phyloP scores from a whole-genome alignment of 2,797 vertebrate species.

The Neomorphus geoffroyi region DNA sequence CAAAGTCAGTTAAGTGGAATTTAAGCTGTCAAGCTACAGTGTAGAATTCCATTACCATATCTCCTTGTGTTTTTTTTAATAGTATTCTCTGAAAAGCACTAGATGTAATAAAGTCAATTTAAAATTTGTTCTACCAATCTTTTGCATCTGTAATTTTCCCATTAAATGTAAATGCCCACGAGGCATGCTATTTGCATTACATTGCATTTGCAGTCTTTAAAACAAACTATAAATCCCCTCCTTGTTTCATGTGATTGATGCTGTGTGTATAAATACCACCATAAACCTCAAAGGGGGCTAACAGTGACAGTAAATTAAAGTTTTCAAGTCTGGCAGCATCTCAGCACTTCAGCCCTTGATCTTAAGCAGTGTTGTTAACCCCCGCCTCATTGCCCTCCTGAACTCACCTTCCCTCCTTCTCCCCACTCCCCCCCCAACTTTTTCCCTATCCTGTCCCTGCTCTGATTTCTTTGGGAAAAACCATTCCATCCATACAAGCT shows the following conservation, averaged over 20 bases:
- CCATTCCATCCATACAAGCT: conserved; percentile 61
- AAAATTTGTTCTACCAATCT: conserved; percentile 88
- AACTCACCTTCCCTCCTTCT: conserved; percentile 67
- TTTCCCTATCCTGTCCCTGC: conserved; percentile 36
- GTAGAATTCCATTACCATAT: conserved; percentile 80
- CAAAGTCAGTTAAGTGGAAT: conserved; percentile 75
- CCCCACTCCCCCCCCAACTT: neutral
- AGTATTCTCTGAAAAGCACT: conserved; percentile 84
- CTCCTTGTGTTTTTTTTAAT: conserved; percentile 81
- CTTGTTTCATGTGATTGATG: conserved; percentile 88
- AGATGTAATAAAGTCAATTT: conserved; percentile 87
- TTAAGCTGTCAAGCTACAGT: conserved; percentile 74
- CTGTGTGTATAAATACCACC: conserved; percentile 87
- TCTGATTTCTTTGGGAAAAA: conserved; percentile 77
- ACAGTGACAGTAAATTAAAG: conserved; percentile 88
- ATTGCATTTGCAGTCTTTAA: conserved; percentile 89
- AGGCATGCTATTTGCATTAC: conserved; percentile 88
- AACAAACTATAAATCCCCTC: conserved; percentile 88
- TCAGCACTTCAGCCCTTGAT: conserved; percentile 82
- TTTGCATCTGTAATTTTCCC: conserved; percentile 88
- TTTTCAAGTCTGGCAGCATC: conserved; percentile 84
- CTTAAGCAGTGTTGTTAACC: conserved; percentile 81
- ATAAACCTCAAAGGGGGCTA: conserved; percentile 87
- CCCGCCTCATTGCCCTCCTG: conserved; percentile 77
- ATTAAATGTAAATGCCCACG: conserved; percentile 88